A percentile compares a stretch with the other conserved stretches of the same genome.
These are phyloP conservation scores for Zoanthus solanderi DNA, from an alignment of 92 coral and sea anemone genomes.

Conservation along the genomic window DNA sequence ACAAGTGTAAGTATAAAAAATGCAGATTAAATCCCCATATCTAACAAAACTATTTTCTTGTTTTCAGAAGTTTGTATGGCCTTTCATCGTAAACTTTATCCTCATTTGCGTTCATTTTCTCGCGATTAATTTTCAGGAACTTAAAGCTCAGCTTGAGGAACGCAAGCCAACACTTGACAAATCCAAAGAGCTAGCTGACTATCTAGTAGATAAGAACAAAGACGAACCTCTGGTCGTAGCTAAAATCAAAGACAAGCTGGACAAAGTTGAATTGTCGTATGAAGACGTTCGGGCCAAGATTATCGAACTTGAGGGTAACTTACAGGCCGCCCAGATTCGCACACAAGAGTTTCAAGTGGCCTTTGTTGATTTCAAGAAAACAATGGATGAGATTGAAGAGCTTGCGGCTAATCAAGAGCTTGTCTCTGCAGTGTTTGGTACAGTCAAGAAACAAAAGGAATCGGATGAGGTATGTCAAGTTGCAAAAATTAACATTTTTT, in stretches of 20 bases:
- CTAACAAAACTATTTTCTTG: too few relatives aligned
- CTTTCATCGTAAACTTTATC: neutral
- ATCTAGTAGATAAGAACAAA: constrained; percentile 82
- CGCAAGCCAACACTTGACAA: constrained; percentile 83
- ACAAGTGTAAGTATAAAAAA: too few relatives aligned
- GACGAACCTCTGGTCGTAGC: constrained; percentile 93
- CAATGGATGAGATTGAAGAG: constrained; percentile 84
- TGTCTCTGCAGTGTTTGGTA: constrained; percentile 92
- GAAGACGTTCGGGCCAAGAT: constrained; percentile 83
- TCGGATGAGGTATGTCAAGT: constrained; percentile 67
- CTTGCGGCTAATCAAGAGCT: constrained; percentile 74
- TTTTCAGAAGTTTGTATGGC: neutral
- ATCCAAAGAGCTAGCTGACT: constrained; percentile 82
- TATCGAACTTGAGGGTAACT: constrained; percentile 77
- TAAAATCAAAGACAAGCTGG: constrained; percentile 85
- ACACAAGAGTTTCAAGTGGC: constrained; percentile 92
- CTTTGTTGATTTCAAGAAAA: constrained; percentile 79
- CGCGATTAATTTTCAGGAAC: constrained; percentile 57
- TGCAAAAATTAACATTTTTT: neutral
- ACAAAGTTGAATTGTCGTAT: constrained; percentile 83
- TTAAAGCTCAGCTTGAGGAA: constrained; percentile 82
- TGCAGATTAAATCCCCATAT: too few relatives aligned
- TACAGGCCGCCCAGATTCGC: constrained; percentile 94
- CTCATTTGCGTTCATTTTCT: neutral
- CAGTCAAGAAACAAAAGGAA: constrained; percentile 84